phyloP scores from a whole-genome alignment of 2,113 vertebrate species.

The Scortum barcoo region DNA sequence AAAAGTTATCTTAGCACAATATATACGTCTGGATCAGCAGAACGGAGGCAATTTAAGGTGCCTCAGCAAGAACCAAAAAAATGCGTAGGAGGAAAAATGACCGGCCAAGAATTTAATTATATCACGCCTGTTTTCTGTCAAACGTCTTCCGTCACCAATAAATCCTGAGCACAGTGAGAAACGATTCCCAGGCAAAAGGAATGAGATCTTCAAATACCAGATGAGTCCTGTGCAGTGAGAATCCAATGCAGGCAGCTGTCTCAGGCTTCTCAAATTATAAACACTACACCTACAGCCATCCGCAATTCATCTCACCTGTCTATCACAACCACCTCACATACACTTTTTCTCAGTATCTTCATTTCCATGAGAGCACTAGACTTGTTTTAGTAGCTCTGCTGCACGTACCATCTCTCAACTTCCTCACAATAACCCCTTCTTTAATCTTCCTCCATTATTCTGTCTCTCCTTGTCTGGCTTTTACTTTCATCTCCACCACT shows the following conservation, averaged over 20 bases:
- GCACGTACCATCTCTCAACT: not conserved
- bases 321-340: constrained; percentile 15
- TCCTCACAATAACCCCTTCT: constrained; percentile 20
- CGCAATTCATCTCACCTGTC: constrained; percentile 19
- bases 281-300: constrained; percentile 39
- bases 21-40: not conserved
- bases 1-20: not conserved
- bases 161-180: constrained; percentile 9
- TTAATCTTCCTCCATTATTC: constrained; percentile 42
- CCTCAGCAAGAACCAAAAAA: not conserved
- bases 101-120: constrained; percentile 5
- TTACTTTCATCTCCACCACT: constrained; percentile 57
- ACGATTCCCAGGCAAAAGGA: not conserved
- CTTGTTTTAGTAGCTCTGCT: constrained; percentile 3
- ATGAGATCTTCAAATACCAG: constrained; percentile 22
- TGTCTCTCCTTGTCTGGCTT: not conserved
- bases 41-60: constrained; percentile 1
- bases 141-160: constrained; percentile 7
- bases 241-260: constrained; percentile 15
- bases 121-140: constrained; percentile 30
- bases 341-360: not conserved
- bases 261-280: constrained; percentile 50
- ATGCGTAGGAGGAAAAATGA: not conserved
- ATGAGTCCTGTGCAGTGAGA: constrained; percentile 27
- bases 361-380: constrained; percentile 19